Percentiles rank a stretch among this genome's conserved stretches.
Conservation (phyloP, 2,888 invertebrate species). For the Argynnis bischoffii region DNA sequence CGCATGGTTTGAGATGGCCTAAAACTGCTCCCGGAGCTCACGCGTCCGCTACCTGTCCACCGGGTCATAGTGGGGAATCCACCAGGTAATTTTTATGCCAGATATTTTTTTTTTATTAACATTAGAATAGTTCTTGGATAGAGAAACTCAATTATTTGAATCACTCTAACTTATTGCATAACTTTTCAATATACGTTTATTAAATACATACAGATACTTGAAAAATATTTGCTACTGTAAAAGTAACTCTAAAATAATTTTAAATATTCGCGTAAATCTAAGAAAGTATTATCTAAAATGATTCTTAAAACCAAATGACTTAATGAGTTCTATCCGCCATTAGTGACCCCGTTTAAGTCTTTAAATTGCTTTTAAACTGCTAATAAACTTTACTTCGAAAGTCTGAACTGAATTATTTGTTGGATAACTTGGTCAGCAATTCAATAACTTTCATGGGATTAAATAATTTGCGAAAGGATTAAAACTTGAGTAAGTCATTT, state of each 20-base stretch:
- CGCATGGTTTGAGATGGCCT: constrained; percentile 79
- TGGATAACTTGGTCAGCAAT: constrained; percentile 23
- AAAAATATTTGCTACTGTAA: too few species aligned
- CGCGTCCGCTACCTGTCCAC: constrained; percentile 79
- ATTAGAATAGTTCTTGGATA: too few species aligned
- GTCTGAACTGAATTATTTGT: constrained; percentile 19
- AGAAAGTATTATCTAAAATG: not conserved
- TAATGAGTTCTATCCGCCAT: constrained; percentile 9
- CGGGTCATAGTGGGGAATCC: constrained; percentile 74
- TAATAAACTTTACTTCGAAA: constrained; percentile 19
- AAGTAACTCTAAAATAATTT: too few species aligned
- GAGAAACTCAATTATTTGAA: too few species aligned
- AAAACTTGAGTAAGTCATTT: not conserved
- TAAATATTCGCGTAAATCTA: not conserved
- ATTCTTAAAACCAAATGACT: not conserved
- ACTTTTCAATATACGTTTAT: too few species aligned
- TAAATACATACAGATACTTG: too few species aligned
- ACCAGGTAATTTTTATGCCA: constrained; percentile 52
- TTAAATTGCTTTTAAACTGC: constrained; percentile 25
- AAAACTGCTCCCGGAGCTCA: constrained; percentile 88
- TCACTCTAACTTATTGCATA: too few species aligned
- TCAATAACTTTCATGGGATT: constrained; percentile 19
- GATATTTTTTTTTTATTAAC: too few species aligned
- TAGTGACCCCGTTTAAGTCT: constrained; percentile 19
- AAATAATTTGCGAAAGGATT: not conserved